phyloP scores from a whole-genome alignment of 2,113 vertebrate species.

The Platichthys stellatus region DNA sequence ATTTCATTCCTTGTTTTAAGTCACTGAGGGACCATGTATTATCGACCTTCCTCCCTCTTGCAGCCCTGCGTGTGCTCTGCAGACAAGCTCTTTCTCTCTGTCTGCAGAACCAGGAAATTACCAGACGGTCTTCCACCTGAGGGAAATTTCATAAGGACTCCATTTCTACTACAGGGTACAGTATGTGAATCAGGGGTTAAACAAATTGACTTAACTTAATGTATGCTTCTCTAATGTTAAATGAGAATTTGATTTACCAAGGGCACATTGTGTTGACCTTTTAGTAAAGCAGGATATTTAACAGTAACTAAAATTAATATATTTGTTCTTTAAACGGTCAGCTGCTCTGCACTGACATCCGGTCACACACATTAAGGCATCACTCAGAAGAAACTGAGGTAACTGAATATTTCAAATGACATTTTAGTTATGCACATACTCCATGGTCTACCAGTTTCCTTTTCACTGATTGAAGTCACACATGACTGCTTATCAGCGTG shows the following conservation, averaged over 20 bases:
- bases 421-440: neutral
- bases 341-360: neutral
- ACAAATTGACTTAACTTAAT: neutral
- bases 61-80: neutral
- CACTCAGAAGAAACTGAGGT: neutral
- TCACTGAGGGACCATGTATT: neutral
- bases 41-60: neutral
- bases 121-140: neutral
- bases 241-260: neutral
- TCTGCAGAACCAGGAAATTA: neutral
- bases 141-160: neutral
- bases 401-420: constrained; percentile 7
- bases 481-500: neutral
- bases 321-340: constrained; percentile 2
- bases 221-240: neutral
- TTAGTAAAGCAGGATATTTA: neutral
- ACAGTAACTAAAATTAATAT: neutral
- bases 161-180: neutral
- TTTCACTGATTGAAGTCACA: constrained; percentile 9
- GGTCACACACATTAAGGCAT: neutral
- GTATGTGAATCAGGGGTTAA: neutral
- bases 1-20: neutral
- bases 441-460: neutral
- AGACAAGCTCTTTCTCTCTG: neutral
- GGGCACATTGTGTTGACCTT: neutral